Evolutionary conservation across 2,888 invertebrate genomes (phyloP).

Genomic region (Amblyjoppa fuscipennis): DNA sequence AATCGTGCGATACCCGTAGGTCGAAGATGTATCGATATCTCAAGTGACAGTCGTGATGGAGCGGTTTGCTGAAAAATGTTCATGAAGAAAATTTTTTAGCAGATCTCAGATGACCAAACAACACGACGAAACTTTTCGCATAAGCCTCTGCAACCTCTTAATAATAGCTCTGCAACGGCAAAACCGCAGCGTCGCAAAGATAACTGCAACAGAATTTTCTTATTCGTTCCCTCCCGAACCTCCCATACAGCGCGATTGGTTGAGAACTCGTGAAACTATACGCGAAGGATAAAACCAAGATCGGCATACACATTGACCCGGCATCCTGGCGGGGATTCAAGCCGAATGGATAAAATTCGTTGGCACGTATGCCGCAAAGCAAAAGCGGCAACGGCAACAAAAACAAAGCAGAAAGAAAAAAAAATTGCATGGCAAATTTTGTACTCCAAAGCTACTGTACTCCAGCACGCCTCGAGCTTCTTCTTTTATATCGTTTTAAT

Average conservation of each 20-base stretch:
- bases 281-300: too few species aligned
- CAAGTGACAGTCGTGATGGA: too few species aligned
- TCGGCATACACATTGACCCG: too few species aligned
- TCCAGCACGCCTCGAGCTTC: constrained; percentile 55
- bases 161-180: neutral
- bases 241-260: neutral
- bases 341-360: constrained; percentile 5
- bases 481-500: constrained; percentile 66
- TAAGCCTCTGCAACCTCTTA: neutral
- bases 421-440: constrained; percentile 63
- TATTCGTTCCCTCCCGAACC: neutral
- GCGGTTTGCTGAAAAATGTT: too few species aligned
- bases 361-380: constrained; percentile 19
- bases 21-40: too few species aligned
- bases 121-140: too few species aligned
- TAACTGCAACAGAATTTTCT: neutral
- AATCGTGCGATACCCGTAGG: too few species aligned
- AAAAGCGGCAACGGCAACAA: constrained; percentile 9
- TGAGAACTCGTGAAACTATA: neutral
- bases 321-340: neutral
- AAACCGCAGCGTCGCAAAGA: neutral
- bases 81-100: too few species aligned
- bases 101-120: too few species aligned
- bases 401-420: too few species aligned
- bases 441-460: constrained; percentile 41